Conservation (phyloP, 92 coral and sea anemone genomes). For the Heteractis magnifica region DNA sequence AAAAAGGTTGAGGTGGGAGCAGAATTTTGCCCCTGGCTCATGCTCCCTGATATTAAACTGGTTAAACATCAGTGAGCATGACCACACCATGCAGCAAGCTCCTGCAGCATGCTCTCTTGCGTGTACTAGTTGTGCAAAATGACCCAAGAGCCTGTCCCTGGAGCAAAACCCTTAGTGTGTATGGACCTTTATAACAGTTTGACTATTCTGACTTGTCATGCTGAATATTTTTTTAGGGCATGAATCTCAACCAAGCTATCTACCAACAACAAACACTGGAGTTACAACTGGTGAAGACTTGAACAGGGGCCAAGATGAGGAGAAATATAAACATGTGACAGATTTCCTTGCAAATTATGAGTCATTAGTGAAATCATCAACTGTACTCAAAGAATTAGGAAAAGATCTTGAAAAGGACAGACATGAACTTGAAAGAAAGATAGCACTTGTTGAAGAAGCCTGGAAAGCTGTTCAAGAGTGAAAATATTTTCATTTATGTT, state of each 20-base stretch:
- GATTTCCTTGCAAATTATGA: conserved; percentile 21
- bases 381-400: conserved; percentile 10
- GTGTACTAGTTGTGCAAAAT: too few relatives aligned
- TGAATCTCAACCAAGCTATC: conserved; percentile 33
- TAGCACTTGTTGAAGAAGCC: conserved; percentile 13
- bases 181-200: too few relatives aligned
- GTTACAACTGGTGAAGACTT: conserved; percentile 34
- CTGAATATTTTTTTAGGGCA: not conserved
- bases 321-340: conserved; percentile 30
- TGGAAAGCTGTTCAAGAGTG: conserved; percentile 24
- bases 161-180: too few relatives aligned
- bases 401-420: conserved; percentile 20
- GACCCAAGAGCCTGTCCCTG: too few relatives aligned
- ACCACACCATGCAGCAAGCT: too few relatives aligned
- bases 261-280: conserved; percentile 33
- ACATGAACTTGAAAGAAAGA: conserved; percentile 27
- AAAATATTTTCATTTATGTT: not conserved
- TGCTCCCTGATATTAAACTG: too few relatives aligned
- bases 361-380: conserved; percentile 24
- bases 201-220: not conserved
- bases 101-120: too few relatives aligned
- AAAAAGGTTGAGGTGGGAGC: too few relatives aligned
- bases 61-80: too few relatives aligned
- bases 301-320: conserved; percentile 33
- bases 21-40: too few relatives aligned